A percentile compares a stretch with the other conserved stretches of the same genome.
These are phyloP conservation scores for Grammomys dolichurus DNA, from an alignment of 2,113 vertebrate species.

Conservation along the genomic window DNA sequence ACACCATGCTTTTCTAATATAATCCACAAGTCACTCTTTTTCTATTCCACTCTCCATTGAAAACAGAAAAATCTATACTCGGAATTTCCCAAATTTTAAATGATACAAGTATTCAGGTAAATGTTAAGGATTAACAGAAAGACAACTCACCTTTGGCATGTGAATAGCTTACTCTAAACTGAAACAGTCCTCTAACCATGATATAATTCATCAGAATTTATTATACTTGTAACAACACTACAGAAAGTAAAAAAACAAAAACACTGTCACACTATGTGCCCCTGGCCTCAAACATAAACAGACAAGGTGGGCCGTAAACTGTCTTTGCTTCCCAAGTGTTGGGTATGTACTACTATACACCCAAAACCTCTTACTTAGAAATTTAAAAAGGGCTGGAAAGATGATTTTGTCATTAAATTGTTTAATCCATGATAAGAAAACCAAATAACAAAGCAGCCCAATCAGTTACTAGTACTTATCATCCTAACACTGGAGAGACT, in stretches of 20 bases:
- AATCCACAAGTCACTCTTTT: constrained; percentile 17
- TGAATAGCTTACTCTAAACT: constrained; percentile 42
- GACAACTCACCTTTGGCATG: not conserved
- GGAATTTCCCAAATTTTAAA: constrained; percentile 51
- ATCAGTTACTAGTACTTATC: not conserved
- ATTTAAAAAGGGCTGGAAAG: not conserved
- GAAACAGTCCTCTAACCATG: not conserved
- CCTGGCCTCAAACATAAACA: not conserved
- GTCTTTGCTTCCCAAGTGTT: not conserved
- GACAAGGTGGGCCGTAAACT: not conserved
- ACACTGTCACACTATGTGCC: not conserved
- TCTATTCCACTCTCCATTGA: not conserved
- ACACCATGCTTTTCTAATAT: not conserved
- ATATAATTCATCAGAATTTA: constrained; percentile 53
- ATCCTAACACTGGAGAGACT: not conserved
- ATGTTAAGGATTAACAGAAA: constrained; percentile 34
- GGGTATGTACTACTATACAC: not conserved
- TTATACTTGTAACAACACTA: not conserved
- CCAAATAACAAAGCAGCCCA: not conserved
- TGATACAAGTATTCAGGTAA: constrained; percentile 39
- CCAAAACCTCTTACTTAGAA: not conserved
- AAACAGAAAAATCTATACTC: constrained; percentile 42
- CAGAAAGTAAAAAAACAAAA: constrained; percentile 6
- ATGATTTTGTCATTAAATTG: not conserved
- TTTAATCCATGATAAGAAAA: not conserved